A percentile compares a stretch with the other conserved stretches of the same genome.
Conservation (phyloP, 1,140 invertebrate genomes). For the Pseudomyrmex gracilis region DNA sequence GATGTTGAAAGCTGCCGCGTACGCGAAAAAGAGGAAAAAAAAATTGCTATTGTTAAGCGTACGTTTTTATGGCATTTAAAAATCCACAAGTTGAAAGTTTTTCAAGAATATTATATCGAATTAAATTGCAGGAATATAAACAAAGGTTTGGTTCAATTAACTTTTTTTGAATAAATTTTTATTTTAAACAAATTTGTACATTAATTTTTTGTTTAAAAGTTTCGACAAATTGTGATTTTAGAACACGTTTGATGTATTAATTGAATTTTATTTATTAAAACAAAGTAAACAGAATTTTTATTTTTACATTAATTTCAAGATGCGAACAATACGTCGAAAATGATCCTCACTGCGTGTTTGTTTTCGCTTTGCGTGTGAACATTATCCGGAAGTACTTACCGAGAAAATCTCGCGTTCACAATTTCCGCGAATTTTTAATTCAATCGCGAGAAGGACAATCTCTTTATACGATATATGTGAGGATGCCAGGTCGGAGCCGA, state of each 20-base stretch:
- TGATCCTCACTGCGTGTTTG: neutral
- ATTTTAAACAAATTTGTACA: no score
- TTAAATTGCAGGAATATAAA: neutral
- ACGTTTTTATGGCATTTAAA: neutral
- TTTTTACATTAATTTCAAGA: neutral
- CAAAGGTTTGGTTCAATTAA: neutral
- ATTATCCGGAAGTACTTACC: neutral
- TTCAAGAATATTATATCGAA: neutral
- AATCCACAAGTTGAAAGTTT: neutral
- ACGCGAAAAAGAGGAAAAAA: neutral
- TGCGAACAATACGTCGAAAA: neutral
- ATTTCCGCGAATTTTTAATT: conserved; percentile 11
- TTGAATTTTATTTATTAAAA: neutral
- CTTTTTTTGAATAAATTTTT: no score
- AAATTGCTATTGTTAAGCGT: neutral
- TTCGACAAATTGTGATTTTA: neutral
- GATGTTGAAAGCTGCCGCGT: neutral
- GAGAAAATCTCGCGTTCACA: neutral
- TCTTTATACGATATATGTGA: neutral
- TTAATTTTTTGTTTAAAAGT: no score
- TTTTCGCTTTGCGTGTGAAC: neutral
- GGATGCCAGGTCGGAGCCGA: conserved; percentile 67
- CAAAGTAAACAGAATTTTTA: neutral
- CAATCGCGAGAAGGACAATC: conserved; percentile 12
- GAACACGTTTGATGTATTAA: neutral